Percentiles rank a stretch among this genome's conserved stretches.
Conservation (phyloP, 2,797 vertebrate species). For the Lepus townsendii region DNA sequence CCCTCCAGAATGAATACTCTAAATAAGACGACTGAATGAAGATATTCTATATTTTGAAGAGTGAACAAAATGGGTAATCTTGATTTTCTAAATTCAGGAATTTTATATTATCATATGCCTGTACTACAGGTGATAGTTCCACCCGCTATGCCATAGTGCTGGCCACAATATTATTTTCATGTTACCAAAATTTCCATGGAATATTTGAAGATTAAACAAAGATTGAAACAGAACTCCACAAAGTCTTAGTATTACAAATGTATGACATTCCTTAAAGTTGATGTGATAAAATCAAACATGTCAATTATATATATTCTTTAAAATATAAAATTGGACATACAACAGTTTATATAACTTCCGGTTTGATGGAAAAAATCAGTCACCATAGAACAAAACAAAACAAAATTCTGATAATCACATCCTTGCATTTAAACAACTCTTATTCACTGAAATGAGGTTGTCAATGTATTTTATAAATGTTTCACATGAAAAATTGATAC, state of each 20-base stretch:
- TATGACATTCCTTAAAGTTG: neutral
- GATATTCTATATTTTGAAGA: neutral
- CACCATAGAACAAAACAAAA: constrained; percentile 56
- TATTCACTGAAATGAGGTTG: constrained; percentile 59
- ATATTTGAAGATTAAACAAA: constrained; percentile 14
- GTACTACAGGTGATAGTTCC: too few species aligned
- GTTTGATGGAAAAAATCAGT: neutral
- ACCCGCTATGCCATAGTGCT: too few species aligned
- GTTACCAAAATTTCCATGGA: neutral
- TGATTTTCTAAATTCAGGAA: neutral
- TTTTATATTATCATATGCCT: neutral
- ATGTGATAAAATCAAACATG: constrained; percentile 54
- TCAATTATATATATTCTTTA: constrained; percentile 19
- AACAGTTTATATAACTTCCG: constrained; percentile 33
- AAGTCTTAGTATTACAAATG: neutral
- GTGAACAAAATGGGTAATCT: neutral
- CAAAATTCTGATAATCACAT: constrained; percentile 55
- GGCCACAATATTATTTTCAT: neutral
- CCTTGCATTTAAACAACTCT: constrained; percentile 38
- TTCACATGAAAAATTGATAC: constrained; percentile 68
- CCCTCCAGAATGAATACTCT: fast-evolving
- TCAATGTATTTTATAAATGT: constrained; percentile 70
- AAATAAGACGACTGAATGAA: neutral
- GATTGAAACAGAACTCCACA: neutral
- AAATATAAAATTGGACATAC: neutral